Conservation (phyloP, 2,113 vertebrate species). For the Gadus chalcogrammus region DNA sequence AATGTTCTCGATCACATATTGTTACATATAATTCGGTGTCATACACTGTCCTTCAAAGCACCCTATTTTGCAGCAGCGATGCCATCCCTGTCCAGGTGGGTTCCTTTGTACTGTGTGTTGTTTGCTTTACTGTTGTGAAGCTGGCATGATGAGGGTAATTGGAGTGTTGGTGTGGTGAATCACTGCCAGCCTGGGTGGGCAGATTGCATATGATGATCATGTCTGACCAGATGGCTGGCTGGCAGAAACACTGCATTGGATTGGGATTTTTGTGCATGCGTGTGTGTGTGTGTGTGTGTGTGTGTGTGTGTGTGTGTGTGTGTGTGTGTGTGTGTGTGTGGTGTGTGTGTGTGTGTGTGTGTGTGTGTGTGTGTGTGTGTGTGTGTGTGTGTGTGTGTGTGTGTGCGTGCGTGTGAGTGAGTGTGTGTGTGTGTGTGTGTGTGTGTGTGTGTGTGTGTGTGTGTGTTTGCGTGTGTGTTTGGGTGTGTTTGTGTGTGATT, state of each 20-base stretch:
- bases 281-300: not conserved
- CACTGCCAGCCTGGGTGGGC: conserved; percentile 67
- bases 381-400: not conserved
- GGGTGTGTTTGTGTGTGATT: not conserved
- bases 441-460: not conserved
- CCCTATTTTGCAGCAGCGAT: conserved; percentile 11
- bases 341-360: too few relatives aligned
- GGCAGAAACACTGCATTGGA: conserved; percentile 45
- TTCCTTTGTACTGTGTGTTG: conserved; percentile 45
- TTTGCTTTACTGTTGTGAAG: conserved; percentile 45
- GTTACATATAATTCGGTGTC: conserved; percentile 41
- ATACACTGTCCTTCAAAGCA: conserved; percentile 9
- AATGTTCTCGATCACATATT: conserved; percentile 35
- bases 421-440: not conserved
- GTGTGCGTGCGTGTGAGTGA: not conserved
- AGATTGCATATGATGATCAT: conserved; percentile 74
- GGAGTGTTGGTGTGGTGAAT: conserved; percentile 65
- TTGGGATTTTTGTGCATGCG: conserved; percentile 1
- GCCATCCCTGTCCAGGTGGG: conserved; percentile 57
- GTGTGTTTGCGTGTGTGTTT: too few relatives aligned
- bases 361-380: not conserved
- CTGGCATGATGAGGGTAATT: conserved; percentile 71
- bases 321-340: conserved; percentile 2
- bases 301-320: not conserved
- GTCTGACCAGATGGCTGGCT: conserved; percentile 71